Conservation (phyloP, 2,888 invertebrate species). For the Orthosia incerta region DNA sequence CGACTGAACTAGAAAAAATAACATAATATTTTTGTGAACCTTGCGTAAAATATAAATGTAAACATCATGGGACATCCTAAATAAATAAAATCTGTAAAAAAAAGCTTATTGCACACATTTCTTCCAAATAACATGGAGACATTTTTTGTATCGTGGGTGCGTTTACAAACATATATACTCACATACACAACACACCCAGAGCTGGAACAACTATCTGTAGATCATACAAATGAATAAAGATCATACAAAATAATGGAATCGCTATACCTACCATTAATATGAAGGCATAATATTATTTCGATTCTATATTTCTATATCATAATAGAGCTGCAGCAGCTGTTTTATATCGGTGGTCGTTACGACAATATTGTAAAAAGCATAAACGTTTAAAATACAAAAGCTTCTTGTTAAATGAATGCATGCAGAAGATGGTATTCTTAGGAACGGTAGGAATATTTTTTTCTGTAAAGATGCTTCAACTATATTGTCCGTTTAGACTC, state of each 20-base stretch:
- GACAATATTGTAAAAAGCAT: neutral
- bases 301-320: neutral
- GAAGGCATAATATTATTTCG: neutral
- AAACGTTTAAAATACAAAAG: conserved; percentile 10
- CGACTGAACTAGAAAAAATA: neutral
- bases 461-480: neutral
- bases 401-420: neutral
- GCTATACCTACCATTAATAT: neutral
- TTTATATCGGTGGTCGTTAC: neutral
- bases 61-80: neutral
- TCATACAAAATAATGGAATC: neutral
- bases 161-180: too few species aligned
- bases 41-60: neutral
- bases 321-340: neutral
- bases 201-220: too few species aligned
- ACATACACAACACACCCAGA: too few species aligned
- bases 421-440: conserved; percentile 1
- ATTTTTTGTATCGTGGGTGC: too few species aligned
- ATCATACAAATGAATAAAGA: too few species aligned
- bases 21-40: too few species aligned
- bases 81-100: neutral
- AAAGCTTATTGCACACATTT: neutral
- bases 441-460: neutral
- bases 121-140: neutral
- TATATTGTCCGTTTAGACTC: neutral